Conservation (phyloP, 1,140 invertebrate species). For the Conus ventricosus region DNA sequence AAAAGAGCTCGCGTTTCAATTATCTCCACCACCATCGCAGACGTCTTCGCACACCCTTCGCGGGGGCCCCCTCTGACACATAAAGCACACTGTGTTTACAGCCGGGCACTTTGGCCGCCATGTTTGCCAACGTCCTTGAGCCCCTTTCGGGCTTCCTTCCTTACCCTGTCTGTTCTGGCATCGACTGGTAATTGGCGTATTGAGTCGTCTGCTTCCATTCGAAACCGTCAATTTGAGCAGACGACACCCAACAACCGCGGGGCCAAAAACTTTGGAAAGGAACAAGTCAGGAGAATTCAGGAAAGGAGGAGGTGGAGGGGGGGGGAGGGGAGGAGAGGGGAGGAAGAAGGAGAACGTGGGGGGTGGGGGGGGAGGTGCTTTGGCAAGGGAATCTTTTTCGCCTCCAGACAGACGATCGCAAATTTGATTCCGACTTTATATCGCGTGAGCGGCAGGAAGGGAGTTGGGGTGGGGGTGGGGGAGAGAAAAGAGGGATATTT, state of each 20-base stretch:
- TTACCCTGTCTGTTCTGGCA: constrained; percentile 11
- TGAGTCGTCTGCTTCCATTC: constrained; percentile 42
- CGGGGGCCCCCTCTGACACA: neutral
- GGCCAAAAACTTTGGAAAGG: constrained; percentile 15
- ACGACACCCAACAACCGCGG: constrained; percentile 39
- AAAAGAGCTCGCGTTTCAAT: constrained; percentile 40
- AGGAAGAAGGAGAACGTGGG: neutral
- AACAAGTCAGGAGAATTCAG: constrained; percentile 27
- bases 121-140: constrained; percentile 36
- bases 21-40: constrained; percentile 12
- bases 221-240: constrained; percentile 39
- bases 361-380: neutral
- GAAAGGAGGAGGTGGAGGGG: neutral
- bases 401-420: constrained; percentile 38
- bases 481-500: constrained; percentile 31
- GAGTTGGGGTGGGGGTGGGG: neutral
- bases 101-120: constrained; percentile 38
- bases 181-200: constrained; percentile 38
- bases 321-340: neutral
- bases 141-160: constrained; percentile 26
- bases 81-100: constrained; percentile 38
- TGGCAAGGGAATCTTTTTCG: constrained; percentile 35
- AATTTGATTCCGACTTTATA: constrained; percentile 42
- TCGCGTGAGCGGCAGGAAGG: constrained; percentile 11
- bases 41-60: neutral